Base-by-base conservation (phyloP, 2,888 invertebrate species). In the Acleris emargana region DNA sequence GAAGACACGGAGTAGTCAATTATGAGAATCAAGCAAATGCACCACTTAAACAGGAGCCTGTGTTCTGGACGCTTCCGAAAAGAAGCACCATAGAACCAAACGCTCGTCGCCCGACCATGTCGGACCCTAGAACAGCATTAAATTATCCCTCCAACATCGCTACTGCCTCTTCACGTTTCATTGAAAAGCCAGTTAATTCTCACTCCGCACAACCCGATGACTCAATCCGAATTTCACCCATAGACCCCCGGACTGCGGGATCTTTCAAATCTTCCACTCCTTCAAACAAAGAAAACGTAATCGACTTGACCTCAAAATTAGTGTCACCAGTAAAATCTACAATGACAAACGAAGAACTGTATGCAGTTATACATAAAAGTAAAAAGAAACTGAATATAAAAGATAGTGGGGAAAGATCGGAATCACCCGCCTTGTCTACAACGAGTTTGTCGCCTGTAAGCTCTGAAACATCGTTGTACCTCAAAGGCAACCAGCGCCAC, bases 261-360 rank as follows among this genome's bases (percentile, higher is more conserved):
- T 86, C 93, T 28, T 95, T 96, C 73, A 94, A 95, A 80, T 94
- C 95, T 28, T 96, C 96, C 13, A 96, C 96, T 18, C 96, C 96
- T 11, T 94, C 94, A 1, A 88, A 82, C 72, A 91, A 86, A 74
- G 93, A 93, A 76, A 91, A 91, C 60, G 87, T 93, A 9, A 72
- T 88, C 3, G 93, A 94, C 74, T 86, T 94, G 47, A 88, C 88
- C 68, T 86, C 87, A 7, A 93, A 90, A 78, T 74, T 94, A 67
- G 75, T 95, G 9, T 95, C 95, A 2, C 95, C 95, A 0, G 94
- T 95, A 22, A 95, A 95, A 82, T 95, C 95, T 2, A 94, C 95
- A 0, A 95, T 96, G 95, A 95, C 95, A n/a, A 95, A 96, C 72
- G 96, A 96, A 78, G 96, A 96, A 81, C 86, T 96, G 3, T 96